A percentile compares a stretch with the other conserved stretches of the same genome.
These are phyloP conservation scores for Oncorhynchus clarkii DNA, from an alignment of 2,113 vertebrate species.

Conservation along the genomic window DNA sequence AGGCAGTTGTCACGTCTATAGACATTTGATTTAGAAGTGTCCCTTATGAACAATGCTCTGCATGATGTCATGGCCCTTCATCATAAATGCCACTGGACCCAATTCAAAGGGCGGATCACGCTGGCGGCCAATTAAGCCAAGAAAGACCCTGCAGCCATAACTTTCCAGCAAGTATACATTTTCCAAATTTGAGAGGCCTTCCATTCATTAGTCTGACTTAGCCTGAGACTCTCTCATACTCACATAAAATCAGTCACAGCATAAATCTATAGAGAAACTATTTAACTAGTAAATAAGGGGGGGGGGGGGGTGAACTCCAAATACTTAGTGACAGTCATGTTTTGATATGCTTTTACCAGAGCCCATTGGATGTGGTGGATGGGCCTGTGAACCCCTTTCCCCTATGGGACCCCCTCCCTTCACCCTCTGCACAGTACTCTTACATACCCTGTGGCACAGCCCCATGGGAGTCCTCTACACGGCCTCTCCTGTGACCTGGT, in stretches of 20 bases:
- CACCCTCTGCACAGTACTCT: constrained; percentile 22
- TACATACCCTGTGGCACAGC: constrained; percentile 21
- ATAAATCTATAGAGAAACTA: constrained; percentile 42
- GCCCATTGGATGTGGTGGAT: constrained; percentile 40
- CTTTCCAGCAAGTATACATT: constrained; percentile 53
- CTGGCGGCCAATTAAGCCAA: constrained; percentile 57
- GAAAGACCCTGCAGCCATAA: constrained; percentile 46
- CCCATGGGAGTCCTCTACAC: constrained; percentile 12
- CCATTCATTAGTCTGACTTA: constrained; percentile 42
- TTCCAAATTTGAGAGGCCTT: constrained; percentile 46
- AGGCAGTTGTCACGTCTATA: constrained; percentile 23
- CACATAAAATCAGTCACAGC: constrained; percentile 43
- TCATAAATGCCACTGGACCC: constrained; percentile 37
- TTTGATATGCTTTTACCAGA: constrained; percentile 37
- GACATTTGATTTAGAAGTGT: constrained; percentile 54
- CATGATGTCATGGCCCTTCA: constrained; percentile 61
- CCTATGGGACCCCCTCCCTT: constrained; percentile 23
- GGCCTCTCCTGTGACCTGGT: constrained; percentile 40
- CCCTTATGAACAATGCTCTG: constrained; percentile 50
- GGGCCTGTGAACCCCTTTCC: constrained; percentile 16
- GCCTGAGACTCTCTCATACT: constrained; percentile 25
- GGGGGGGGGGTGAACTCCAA: constrained; percentile 22
- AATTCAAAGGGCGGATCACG: constrained; percentile 52
- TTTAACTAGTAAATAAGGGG: constrained; percentile 28
- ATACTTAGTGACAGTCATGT: constrained; percentile 19